A percentile compares a stretch with the other conserved stretches of the same genome.
Evolutionary conservation across 2,113 vertebrate species (phyloP).

Genomic region (Gallinago jamesoni): DNA sequence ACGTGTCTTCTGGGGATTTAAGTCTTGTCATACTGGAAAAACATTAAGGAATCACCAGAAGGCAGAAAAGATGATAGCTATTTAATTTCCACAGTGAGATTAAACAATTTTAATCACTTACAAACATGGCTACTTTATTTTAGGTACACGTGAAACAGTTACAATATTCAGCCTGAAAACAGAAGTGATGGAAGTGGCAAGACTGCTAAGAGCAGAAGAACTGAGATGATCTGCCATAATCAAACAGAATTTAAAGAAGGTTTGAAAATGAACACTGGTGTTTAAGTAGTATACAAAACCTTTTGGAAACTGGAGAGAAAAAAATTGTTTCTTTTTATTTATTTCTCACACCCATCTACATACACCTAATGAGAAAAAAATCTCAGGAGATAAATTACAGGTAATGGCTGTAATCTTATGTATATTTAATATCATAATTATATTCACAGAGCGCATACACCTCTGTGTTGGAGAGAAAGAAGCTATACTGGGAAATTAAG

Average conservation of each 20-base stretch:
- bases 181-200: background rate
- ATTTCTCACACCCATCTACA: background rate
- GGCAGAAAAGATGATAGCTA: constrained; percentile 2
- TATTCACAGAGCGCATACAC: background rate
- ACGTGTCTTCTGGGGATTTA: background rate
- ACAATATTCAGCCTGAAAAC: background rate
- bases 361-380: background rate
- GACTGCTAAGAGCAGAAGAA: background rate
- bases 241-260: background rate
- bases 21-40: background rate
- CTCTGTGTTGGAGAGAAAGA: background rate
- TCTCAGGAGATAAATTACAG: constrained; percentile 6
- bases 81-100: constrained; percentile 44
- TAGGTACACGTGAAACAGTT: background rate
- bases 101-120: constrained; percentile 33
- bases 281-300: background rate
- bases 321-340: background rate
- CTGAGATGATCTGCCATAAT: background rate
- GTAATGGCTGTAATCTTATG: background rate
- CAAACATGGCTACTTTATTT: constrained; percentile 40
- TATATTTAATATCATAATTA: background rate
- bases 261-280: background rate
- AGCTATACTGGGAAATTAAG: background rate
- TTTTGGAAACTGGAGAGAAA: background rate
- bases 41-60: background rate